These are phyloP conservation scores for Antrozous pallidus DNA, from an alignment of 2,797 vertebrate species.

Conservation along the genomic window DNA sequence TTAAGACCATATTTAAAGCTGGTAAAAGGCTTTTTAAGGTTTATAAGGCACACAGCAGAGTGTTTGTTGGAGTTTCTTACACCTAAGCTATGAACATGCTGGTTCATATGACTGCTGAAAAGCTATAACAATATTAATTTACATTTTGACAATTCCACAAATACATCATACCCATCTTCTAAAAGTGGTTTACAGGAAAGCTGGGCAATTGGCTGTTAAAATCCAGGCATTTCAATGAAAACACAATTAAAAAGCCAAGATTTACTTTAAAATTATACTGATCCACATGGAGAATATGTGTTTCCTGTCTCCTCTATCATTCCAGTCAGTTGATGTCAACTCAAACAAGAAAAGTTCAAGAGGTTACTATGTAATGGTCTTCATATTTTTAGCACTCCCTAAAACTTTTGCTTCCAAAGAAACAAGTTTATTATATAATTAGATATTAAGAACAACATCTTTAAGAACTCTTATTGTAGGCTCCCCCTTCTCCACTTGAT, in stretches of 20 bases:
- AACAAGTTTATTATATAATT: not conserved
- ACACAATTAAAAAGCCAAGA: constrained; percentile 49
- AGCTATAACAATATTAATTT: constrained; percentile 48
- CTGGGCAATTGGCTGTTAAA: constrained; percentile 53
- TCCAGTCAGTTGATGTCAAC: constrained; percentile 29
- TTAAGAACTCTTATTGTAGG: not conserved
- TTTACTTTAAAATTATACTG: constrained; percentile 49
- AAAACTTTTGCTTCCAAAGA: constrained; percentile 39
- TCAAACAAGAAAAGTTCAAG: not conserved
- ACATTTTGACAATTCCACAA: constrained; percentile 57
- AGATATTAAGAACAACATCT: not conserved
- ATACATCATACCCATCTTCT: constrained; percentile 44
- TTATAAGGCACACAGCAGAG: constrained; percentile 54
- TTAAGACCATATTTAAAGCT: constrained; percentile 52
- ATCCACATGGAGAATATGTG: constrained; percentile 13
- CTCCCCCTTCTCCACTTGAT: not conserved
- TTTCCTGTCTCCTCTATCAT: constrained; percentile 24
- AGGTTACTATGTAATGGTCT: not conserved
- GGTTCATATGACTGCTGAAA: constrained; percentile 56
- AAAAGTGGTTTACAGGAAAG: constrained; percentile 56
- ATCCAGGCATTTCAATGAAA: constrained; percentile 50
- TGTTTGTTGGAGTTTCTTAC: constrained; percentile 52
- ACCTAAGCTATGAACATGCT: constrained; percentile 32
- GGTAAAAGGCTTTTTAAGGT: constrained; percentile 65
- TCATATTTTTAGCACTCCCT: constrained; percentile 13